These are phyloP conservation scores for Heteractis magnifica DNA, from an alignment of 92 coral and sea anemone genomes.

Conservation along the genomic window DNA sequence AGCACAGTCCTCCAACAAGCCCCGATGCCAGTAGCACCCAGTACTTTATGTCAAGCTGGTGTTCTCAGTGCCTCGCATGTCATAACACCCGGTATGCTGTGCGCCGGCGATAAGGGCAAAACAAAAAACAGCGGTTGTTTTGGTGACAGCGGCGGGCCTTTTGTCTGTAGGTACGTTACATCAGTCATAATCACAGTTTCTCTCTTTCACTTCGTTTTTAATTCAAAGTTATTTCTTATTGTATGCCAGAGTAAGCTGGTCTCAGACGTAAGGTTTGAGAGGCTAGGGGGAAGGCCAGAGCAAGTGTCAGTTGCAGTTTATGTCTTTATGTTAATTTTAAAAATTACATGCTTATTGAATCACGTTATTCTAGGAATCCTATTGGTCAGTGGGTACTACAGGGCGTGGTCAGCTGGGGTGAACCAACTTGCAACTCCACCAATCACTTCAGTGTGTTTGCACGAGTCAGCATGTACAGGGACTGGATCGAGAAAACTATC, in stretches of 20 bases:
- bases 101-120: constrained; percentile 63
- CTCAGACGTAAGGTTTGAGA: no score
- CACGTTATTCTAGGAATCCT: not conserved
- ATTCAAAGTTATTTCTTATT: no score
- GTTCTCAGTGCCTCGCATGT: not conserved
- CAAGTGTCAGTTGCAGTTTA: no score
- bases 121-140: constrained; percentile 67
- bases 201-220: no score
- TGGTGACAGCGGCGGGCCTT: constrained; percentile 83
- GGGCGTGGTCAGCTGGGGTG: constrained; percentile 24
- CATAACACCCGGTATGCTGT: constrained; percentile 59
- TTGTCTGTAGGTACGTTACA: constrained; percentile 39
- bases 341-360: not conserved
- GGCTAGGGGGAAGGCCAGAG: no score
- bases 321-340: no score
- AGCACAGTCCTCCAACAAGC: constrained; percentile 45
- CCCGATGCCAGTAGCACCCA: constrained; percentile 43
- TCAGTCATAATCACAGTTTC: no score
- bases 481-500: constrained; percentile 17
- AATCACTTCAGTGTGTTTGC: constrained; percentile 12
- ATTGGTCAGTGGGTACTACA: constrained; percentile 6
- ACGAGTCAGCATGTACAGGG: constrained; percentile 11
- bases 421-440: not conserved
- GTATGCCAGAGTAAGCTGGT: no score
- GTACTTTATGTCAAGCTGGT: constrained; percentile 15